Conservation (phyloP, 2,888 invertebrate species). For the Nomada ruficornis region DNA sequence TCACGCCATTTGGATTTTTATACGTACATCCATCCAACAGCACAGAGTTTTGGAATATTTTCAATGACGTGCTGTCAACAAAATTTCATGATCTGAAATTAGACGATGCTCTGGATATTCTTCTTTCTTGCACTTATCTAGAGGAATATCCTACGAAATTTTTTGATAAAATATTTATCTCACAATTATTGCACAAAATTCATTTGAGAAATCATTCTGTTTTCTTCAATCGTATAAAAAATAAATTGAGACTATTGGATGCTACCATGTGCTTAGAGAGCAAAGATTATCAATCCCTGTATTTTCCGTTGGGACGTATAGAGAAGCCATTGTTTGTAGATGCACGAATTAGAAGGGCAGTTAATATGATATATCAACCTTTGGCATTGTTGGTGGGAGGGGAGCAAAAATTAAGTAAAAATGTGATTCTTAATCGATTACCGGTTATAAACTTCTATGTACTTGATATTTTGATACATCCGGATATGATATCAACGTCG, state of each 20-base stretch:
- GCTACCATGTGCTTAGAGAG: slow-evolving; percentile 88
- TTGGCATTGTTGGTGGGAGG: slow-evolving; percentile 85
- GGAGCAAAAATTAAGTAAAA: slow-evolving; percentile 84
- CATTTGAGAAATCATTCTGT: slow-evolving; percentile 82
- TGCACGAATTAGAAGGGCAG: slow-evolving; percentile 85
- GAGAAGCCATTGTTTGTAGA: slow-evolving; percentile 86
- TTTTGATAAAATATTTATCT: slow-evolving; percentile 86
- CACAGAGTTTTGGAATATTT: slow-evolving; percentile 86
- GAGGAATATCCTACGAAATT: slow-evolving; percentile 87
- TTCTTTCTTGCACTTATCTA: slow-evolving; percentile 88
- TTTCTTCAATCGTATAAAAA: slow-evolving; percentile 81
- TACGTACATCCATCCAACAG: slow-evolving; percentile 86
- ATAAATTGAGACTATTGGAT: slow-evolving; percentile 87
- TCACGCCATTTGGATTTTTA: slow-evolving; percentile 88
- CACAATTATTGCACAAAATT: slow-evolving; percentile 87
- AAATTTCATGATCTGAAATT: slow-evolving; percentile 87
- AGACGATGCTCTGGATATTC: slow-evolving; percentile 86
- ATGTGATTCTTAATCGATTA: slow-evolving; percentile 86
- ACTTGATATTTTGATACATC: slow-evolving; percentile 87
- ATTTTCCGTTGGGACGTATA: slow-evolving; percentile 86
- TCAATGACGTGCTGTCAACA: slow-evolving; percentile 86
- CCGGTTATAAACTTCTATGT: slow-evolving; percentile 87
- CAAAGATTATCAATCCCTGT: slow-evolving; percentile 86
- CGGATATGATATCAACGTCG: slow-evolving; percentile 70
- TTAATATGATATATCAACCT: slow-evolving; percentile 84